Conservation (phyloP, 2,888 invertebrate species). For the Apotomis betuletana region DNA sequence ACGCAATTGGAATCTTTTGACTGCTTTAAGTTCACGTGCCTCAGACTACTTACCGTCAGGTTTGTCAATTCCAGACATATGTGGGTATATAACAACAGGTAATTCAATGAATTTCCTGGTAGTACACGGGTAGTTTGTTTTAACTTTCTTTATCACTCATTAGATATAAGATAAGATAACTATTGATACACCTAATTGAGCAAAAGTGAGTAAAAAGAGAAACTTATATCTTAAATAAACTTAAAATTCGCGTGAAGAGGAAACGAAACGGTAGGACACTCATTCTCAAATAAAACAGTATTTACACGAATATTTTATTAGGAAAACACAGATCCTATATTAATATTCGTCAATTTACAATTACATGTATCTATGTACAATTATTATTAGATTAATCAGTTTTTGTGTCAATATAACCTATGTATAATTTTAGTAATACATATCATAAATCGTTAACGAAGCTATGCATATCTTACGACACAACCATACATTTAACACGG, state of each 20-base stretch:
- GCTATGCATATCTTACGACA: constrained; percentile 83
- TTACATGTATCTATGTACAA: constrained; percentile 71
- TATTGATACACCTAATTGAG: no score
- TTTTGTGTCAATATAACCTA: constrained; percentile 73
- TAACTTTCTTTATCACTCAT: no score
- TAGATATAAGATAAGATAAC: no score
- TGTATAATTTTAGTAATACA: constrained; percentile 74
- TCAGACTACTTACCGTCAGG: no score
- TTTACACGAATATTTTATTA: constrained; percentile 75
- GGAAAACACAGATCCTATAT: constrained; percentile 78
- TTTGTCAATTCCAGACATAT: no score
- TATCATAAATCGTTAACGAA: constrained; percentile 68
- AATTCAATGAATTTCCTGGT: no score
- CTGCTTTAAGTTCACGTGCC: no score
- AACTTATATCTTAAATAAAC: no score
- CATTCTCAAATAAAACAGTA: constrained; percentile 49
- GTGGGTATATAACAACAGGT: no score
- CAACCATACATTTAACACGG: constrained; percentile 84
- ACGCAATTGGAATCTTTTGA: no score
- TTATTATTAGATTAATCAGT: constrained; percentile 72
- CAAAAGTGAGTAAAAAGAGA: no score
- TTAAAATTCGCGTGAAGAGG: neutral
- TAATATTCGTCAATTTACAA: constrained; percentile 68
- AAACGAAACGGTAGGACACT: neutral
- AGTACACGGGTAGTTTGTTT: no score